Evolutionary conservation across 2,888 invertebrate species (phyloP), one percentile per base, ranked within the genome.

Genomic region (Sphaeridia pumilis): DNA sequence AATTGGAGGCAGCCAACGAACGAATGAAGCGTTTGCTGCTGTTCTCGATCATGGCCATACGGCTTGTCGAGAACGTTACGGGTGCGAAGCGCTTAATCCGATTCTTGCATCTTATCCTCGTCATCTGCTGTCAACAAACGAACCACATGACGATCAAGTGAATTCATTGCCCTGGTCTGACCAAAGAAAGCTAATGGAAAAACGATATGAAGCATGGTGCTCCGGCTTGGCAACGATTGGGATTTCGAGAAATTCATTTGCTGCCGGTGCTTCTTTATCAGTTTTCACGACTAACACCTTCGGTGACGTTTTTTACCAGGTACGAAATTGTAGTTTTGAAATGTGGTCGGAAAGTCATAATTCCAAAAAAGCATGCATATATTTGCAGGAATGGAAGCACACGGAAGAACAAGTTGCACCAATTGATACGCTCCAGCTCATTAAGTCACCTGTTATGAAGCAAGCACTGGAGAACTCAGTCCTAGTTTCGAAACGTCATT

Each of bases 261-360:
- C 31, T 31, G 31, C 14, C 31, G 31, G 7, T 10, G 10, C 31
- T 10, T 31, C 38, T 14, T 12, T 38, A 14, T 2, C 49, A 22
- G 51, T 60, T 2, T 48, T 56, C 22, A 58, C 55, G 20, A 20
- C 44, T 14, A 64, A 64, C 49, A 38, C 52, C 36, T 63, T 54
- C 38, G 64, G 64, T 7, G 64, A 64, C 51, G 28, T 63, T n/a
- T 63, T 61, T 54, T 54, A 49, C 31, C 64, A 64, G 59, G 64
- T 64, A 42, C 41, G n/a, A 12, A 27, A 24, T 17, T 22, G 27
- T n/a, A 14, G 17, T 5, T 21, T 41, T 27, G 25, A 21, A 17
- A 35, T 31, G 31, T 10, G 14, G 14, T 31, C 14, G 7, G 7
- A 31, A 31, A 31, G 14, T 10, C 31, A 31, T 7, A 14, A 31